Evolutionary conservation across 2,113 vertebrate genomes (phyloP), one percentile per base, ranked within the genome.

Genomic region (Archocentrus centrarchus): DNA sequence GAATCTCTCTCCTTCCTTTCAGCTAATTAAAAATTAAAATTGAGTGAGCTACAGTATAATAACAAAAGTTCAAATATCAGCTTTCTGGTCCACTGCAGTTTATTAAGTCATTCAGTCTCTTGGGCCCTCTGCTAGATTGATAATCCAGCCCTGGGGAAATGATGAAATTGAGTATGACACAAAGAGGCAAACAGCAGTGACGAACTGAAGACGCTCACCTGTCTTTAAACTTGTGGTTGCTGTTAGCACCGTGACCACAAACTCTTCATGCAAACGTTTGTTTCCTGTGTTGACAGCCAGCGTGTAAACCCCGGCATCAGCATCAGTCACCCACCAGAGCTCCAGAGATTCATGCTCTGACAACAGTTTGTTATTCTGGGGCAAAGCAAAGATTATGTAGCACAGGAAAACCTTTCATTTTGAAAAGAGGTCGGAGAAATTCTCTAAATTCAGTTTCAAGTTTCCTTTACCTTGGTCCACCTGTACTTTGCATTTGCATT

Each of bases 381-480:
- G 32, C 27, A 86, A 86, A 86, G 77, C 63, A 88, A 7, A 75
- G 41, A 84, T 79, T 53, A 57, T 24, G n/a, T 7, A 70, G 55
- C 17, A 75, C 18, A 66, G n/a, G 11, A 62, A 82, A 11, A 60
- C n/a, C 9, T 50, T 41, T 61, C n/a, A 53, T 14, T 64, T 17
- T 57, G 10, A 57, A 18, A 53, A 76, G 9, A 27, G 61, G 44
- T 70, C 14, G 47, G 50, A 59, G 35, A 83, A 75, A 58, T 30
- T 5, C 6, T 14, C 24, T 4, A 18, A 18, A 7, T 4, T 39
- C 37, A 39, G 41, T 53, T 11, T 50, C 14, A 5, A 17, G 14
- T 37, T 39, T 58, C 11, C 11, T 11, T 91, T 79, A 95, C 95
- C 93, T 93, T 95, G 44, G 63, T 92, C 95, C 95, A 96, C 6